Base-by-base conservation (phyloP, 1,140 invertebrate genomes). In the Uloborus diversus region DNA sequence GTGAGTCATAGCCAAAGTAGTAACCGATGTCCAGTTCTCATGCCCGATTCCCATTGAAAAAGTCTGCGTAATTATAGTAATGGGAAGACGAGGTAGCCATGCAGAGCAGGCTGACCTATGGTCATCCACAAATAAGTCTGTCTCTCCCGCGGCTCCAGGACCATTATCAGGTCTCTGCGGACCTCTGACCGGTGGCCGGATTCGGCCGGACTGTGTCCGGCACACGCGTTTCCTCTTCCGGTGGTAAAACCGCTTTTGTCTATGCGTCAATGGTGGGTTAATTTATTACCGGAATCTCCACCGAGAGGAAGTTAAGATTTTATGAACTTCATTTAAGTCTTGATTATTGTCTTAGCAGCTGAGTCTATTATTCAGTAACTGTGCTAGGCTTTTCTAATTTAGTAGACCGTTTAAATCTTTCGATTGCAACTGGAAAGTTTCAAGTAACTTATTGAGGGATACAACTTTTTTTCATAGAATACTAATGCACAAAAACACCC, bases 21-120 rank as follows among this genome's bases (percentile, higher is more conserved):
- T 53, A 53, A 75, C 71, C 42, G 71, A 75, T 75, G 71, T 75
- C 71, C 71, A 75, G 71, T 61, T 69, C 32, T 33, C 32, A 28
- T 30, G 20, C n/a, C 25, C 53, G 30, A 27, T 71, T 75, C 64
- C 71, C 57, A 57, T 64, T 53, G 37, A 59, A 75, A 64, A 59
- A 59, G 69, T 61, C 71, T 75, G 37, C 57, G 71, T 64, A 75
- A 75, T 75, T 75, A 75, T 75, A 49, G 71, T 75, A 75, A 75
- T 75, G 71, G 69, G 28, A 56, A 69, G 47, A 32, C 49, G 56
- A 37, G 68, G 28, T 30, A 75, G 47, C 47, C 71, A 75, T 75
- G 71, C 71, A 64, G 71, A 64, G 71, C 42, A 27, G 56, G 57
- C 71, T 75, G 71, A 75, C 71, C 71, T 35, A 75, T 64, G 71